These are phyloP conservation scores for Eurytoma adleriae DNA, from an alignment of 2,888 invertebrate genomes.

Conservation along the genomic window DNA sequence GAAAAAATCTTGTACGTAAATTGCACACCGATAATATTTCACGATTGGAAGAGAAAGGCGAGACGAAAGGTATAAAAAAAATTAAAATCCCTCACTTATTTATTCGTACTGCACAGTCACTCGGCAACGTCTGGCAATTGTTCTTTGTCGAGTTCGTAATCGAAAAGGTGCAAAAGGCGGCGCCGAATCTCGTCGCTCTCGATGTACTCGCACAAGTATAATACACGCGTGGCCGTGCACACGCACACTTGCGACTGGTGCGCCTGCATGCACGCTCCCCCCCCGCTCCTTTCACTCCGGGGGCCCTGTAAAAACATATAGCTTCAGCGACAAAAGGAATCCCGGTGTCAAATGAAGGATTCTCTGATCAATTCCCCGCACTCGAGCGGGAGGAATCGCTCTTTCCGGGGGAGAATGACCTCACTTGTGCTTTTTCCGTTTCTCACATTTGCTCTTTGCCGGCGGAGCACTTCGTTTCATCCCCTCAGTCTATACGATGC, in stretches of 20 bases:
- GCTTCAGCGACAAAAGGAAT: slow-evolving; percentile 10
- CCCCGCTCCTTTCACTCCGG: neutral
- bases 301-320: slow-evolving; percentile 1
- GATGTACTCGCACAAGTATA: too few relatives aligned
- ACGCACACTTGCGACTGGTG: too few relatives aligned
- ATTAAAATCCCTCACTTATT: neutral
- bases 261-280: neutral
- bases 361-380: slow-evolving; percentile 5
- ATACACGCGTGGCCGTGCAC: too few relatives aligned
- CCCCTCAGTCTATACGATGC: too few relatives aligned
- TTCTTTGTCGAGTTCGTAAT: slow-evolving; percentile 15
- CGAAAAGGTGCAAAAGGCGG: neutral
- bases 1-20: too few relatives aligned
- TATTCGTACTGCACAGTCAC: too few relatives aligned
- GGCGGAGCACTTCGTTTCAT: neutral
- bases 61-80: too few relatives aligned
- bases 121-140: slow-evolving; percentile 6
- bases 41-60: too few relatives aligned
- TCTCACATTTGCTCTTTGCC: neutral
- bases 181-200: too few relatives aligned
- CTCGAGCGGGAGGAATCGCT: neutral
- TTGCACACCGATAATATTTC: too few relatives aligned
- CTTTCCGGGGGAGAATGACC: slow-evolving; percentile 3
- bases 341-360: slow-evolving; percentile 13
- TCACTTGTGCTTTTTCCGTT: slow-evolving; percentile 7